Evolutionary conservation across 2,113 vertebrate species (phyloP), one percentile per base, ranked within the genome.

Genomic region (Malurus alboscapulatus): DNA sequence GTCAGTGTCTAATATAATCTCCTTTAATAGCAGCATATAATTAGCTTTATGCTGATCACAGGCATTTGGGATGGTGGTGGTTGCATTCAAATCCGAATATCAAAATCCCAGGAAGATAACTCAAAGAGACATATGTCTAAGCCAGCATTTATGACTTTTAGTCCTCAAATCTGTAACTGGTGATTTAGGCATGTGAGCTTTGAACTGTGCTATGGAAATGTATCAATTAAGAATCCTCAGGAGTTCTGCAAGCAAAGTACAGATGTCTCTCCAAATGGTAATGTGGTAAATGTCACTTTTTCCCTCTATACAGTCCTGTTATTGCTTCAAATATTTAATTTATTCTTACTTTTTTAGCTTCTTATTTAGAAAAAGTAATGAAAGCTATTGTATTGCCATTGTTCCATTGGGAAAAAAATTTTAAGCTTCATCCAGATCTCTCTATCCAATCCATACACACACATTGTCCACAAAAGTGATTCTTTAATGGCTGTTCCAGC

Each of bases 31-130:
- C 95, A 95, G 86, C 79, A 80, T 84, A 91, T 97, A 97, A 97
- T 97, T 97, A 97, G 93, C 93, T 97, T 96, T 96, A 93, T 97
- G 96, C 77, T 97, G 94, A 97, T 97, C 96, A 95, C 87, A 97
- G 80, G 73, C 93, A 86, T 93, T 83, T 22, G 72, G 80, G 72
- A 73, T 79, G 14, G 25, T 67, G 61, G n/a, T 74, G 90, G 63
- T 95, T 95, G 92, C 95, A 95, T 86, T 96, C 72, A 92, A 95
- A 96, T 65, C 53, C 21, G 57, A 95, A 93, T 96, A 96, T 94
- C 94, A 97, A 95, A 97, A 96, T 96, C 92, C 81, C 92, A 95
- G 90, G 94, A 96, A 95, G 80, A 85, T 94, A 97, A 95, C 90
- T 96, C 47, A 63, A 92, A 94, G 78, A 90, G 84, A 93, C 94